Percentiles rank a stretch among this genome's conserved stretches.
phyloP scores from a whole-genome alignment of 2,113 vertebrate genomes.

The Pterocles burchelli region DNA sequence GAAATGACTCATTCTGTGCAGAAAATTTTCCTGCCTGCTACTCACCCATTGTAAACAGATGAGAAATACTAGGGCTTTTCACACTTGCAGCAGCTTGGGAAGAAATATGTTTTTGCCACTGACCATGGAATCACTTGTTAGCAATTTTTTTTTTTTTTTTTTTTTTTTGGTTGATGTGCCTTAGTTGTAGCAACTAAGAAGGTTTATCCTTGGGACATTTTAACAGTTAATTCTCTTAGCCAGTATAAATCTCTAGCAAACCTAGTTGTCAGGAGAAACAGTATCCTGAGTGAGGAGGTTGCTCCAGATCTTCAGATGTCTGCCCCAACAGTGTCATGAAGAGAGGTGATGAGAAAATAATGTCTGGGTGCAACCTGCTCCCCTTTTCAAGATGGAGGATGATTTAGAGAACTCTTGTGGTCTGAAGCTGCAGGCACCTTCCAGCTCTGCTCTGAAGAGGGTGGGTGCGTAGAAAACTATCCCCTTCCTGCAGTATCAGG shows the following conservation, averaged over 20 bases:
- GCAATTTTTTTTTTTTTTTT: neutral
- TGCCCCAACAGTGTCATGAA: neutral
- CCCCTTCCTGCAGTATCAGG: neutral
- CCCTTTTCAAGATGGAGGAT: neutral
- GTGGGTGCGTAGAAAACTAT: neutral
- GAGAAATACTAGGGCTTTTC: neutral
- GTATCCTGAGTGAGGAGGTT: neutral
- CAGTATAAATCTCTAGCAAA: neutral
- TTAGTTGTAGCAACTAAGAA: neutral
- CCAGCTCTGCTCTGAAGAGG: neutral
- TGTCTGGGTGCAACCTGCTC: rapidly evolving
- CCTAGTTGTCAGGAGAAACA: neutral
- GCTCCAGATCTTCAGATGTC: neutral
- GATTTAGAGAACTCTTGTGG: neutral
- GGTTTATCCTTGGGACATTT: neutral
- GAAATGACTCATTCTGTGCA: neutral
- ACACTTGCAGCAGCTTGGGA: neutral
- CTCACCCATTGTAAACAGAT: neutral
- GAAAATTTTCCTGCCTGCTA: neutral
- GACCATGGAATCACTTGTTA: neutral
- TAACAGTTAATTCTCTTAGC: neutral
- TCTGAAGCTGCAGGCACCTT: neutral
- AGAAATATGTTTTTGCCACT: neutral
- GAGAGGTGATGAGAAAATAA: neutral
- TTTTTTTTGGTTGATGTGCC: neutral